Base-by-base conservation (phyloP, 2,113 vertebrate species). In the Suncus etruscus region DNA sequence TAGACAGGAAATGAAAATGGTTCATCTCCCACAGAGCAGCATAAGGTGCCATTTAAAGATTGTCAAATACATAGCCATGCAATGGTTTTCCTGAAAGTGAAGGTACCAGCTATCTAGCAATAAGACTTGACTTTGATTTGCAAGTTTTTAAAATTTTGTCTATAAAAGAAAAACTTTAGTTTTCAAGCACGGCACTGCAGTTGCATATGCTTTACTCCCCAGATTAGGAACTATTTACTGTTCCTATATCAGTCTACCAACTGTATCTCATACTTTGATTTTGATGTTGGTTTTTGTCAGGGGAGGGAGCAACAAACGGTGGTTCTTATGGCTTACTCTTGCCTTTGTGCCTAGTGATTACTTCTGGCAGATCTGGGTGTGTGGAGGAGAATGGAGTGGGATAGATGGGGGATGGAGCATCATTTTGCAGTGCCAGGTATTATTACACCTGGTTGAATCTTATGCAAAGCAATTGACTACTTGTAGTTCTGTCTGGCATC, bases 61-160 rank as follows among this genome's bases (percentile, higher is more conserved):
- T 72, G 83, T 72, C 50, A 76, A 73, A 92, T 94, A 87, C 90
- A 83, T 11, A 91, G 16, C 31, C 14, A 85, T 70, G 45, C 25
- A 47, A 69, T 86, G 66, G 91, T 66, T 51, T 95, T 92, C 69
- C 25, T 72, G 22, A n/a, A 25, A 84, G 48, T n/a, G 79, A 82
- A 87, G 47, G 85, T 86, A 81, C 83, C 83, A 6, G 90, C 69
- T 92, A 20, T 86, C 76, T 66, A n/a, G n/a, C 91, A 73, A 95
- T 91, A 70, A 89, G 93, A 92, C 89, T 83, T 91, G 85, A 79
- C 54, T 96, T 94, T 95, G 78, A 90, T 91, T 91, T 91, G 31
- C 16, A 93, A 84, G 80, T 89, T 58, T 77, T 48, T 5, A 18
- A 75, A 66, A 73, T 94, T 50, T 16, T 22, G 20, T 58, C 32